Evolutionary conservation across 2,113 vertebrate genomes (phyloP).

Genomic region (Bos taurus): ARS-UCD2.0 NC_037357.1:28123501-28124000

Average conservation of each 20-base stretch:
- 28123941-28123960: not conserved
- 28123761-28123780: not conserved
- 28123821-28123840: not conserved
- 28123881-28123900: not conserved
- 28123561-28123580: not conserved
- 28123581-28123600: not conserved
- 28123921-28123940: not conserved
- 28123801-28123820: not conserved
- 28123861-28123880: not conserved
- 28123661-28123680: not conserved
- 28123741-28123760: not conserved
- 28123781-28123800: not conserved
- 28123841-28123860: not conserved
- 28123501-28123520: not conserved
- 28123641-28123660: not conserved
- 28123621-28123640: rapidly evolving
- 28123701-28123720: rapidly evolving
- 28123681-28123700: rapidly evolving
- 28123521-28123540: not conserved
- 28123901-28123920: rapidly evolving
- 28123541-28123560: not conserved
- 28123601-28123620: not conserved
- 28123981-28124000: not conserved
- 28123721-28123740: not conserved
- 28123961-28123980: not conserved